Base-by-base conservation (phyloP, 1,140 invertebrate genomes). In the Aphelinus atriplicis region DNA sequence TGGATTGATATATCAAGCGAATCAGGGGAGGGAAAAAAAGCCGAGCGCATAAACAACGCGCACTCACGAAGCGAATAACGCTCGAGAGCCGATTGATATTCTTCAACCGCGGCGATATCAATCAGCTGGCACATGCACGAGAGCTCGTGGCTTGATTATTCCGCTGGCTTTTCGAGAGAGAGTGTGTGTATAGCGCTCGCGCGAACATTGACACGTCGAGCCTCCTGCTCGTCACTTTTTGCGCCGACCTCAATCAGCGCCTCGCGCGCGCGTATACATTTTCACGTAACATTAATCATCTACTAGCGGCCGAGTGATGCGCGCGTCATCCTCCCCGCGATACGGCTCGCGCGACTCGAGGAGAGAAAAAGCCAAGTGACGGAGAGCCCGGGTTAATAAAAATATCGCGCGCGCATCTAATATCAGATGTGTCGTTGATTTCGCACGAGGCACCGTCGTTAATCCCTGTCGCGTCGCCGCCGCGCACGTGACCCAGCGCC, bases 211-310 rank as follows among this genome's bases (percentile, higher is more conserved):
- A 57, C 65, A 46, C 47, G 53, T 50, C 55, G 55, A 66, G 5
- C 3, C 2, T 3, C 9, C 42, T 51, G 9, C 65, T 50, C 53
- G 50, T 66, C 47, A 42, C 5, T 66, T 51, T 66, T 66, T 43
- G 7, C 64, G 50, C 10, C 26, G 58, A 61, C 68, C 46, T 70
- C 42, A 61, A 70, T 70, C 47, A 51, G 7, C 47, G n/a, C 60
- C 6, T 45, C 60, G 48, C 46, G 48, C 50, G 64, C 50, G 58
- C 58, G 68, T 53, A 26, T 26, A 26, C 26, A 58, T 68, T 58
- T 48, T 68, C 66, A 68, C 46, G 55, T 58, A 68, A 68, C 66
- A 55, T 58, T 68, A 58, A 68, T 68, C 66, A 68, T 46, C 48
- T 3, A 65, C 48, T 5, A 47, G 42, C 62, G 51, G 26, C 26